Evolutionary conservation across 2,797 vertebrate species (phyloP), one percentile per base, ranked within the genome.

Genomic region (Orestias chungarensis): DNA sequence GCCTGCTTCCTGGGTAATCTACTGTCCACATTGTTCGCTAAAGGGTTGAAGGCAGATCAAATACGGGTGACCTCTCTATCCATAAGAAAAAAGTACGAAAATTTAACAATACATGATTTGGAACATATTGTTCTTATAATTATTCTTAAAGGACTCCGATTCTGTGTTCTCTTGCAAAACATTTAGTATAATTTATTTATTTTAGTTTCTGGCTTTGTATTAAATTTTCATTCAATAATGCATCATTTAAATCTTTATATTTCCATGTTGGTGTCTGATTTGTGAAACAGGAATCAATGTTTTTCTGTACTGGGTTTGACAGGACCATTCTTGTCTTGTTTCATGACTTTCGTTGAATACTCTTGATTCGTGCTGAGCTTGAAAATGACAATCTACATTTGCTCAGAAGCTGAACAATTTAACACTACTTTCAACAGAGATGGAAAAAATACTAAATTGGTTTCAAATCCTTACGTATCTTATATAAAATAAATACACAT

Each of bases 1-100:
- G 82, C 85, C 89, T 78, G 86, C 90, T 90, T 89, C 87, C 88
- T 86, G 87, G 90, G 88, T 91, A 86, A 86, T 89, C 83, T 80
- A 81, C 73, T 78, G 68, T 74, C 46, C 1, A 54, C 66, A 62
- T 88, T 86, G 89, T 87, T 87, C 75, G 73, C 71, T 76, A 15
- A 68, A 79, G 61, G 76, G 71, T 73, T 80, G 50, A 79, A 59
- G 76, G 71, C 73, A 79, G 50, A 23, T 14, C 43, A 67, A 84
- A 64, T 66, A 67, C 50, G 73, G 64, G 65, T 66, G 57, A 70
- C 66, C 72, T 73, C 47, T 50, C 47, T 47, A 68, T 77, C 50
- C 38, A 74, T 42, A 54, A 40, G 50, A 44, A 18, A 42, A 64
- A 27, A 23, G 5, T 23, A 20, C 18, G 72, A 72, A 68, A 55